Conservation (phyloP, 2,888 invertebrate genomes). For the Lasiommata megera region DNA sequence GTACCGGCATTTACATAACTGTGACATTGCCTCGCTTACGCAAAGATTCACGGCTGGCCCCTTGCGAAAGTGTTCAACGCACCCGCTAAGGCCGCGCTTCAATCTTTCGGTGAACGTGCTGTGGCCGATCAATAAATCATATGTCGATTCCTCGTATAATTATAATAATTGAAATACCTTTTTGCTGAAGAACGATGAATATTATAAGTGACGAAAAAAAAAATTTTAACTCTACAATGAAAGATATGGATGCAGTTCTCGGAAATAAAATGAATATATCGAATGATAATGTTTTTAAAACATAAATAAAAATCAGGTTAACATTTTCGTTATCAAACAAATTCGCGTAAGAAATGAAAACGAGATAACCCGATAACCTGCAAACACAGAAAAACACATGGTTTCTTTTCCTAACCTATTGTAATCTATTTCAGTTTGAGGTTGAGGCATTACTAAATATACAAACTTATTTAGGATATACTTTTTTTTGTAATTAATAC, state of each 20-base stretch:
- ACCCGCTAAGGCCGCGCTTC: slow-evolving; percentile 13
- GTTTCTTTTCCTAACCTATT: background rate
- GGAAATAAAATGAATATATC: too few relatives aligned
- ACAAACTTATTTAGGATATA: too few relatives aligned
- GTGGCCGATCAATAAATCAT: slow-evolving; percentile 6
- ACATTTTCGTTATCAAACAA: background rate
- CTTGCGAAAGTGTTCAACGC: slow-evolving; percentile 51
- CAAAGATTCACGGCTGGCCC: slow-evolving; percentile 56
- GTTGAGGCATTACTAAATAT: too few relatives aligned
- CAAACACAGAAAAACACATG: background rate
- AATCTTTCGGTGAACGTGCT: background rate
- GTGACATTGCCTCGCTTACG: slow-evolving; percentile 64
- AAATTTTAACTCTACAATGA: background rate
- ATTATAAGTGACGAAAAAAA: background rate
- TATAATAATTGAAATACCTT: slow-evolving; percentile 1
- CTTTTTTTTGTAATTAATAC: too few relatives aligned
- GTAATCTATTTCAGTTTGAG: background rate
- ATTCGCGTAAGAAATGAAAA: background rate
- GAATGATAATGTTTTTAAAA: too few relatives aligned
- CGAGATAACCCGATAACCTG: background rate
- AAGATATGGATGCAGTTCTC: too few relatives aligned
- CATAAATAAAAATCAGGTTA: background rate
- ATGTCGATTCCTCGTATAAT: background rate
- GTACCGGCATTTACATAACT: slow-evolving; percentile 52
- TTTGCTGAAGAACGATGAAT: background rate